Evolutionary conservation across 2,113 vertebrate genomes (phyloP), one percentile per base, ranked within the genome.

Genomic region (Rhombomys opimus): DNA sequence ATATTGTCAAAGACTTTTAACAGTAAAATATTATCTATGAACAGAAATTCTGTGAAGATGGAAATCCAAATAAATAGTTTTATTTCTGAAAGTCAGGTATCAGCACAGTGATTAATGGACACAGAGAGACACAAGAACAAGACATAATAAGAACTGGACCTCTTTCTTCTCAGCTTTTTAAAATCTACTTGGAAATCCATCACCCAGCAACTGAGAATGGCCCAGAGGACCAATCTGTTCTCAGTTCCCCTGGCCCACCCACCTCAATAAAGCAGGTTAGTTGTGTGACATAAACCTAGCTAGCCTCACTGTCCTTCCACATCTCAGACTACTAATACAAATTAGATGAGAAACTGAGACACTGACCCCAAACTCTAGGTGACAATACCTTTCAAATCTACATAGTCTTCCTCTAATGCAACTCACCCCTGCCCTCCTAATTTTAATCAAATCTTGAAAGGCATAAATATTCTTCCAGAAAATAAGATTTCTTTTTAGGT

Each of bases 401-500:
- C 78, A 84, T 57, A 73, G 61, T 92, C 88, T 97, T 94, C 90
- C 89, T 93, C 87, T 88, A 95, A 97, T 90, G 86, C 75, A 96
- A 73, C 77, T 89, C 95, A 96, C 78, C 70, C 46, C 90, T 94
- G 90, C 81, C 95, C 32, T 27, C 68, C 63, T 96, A 93, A 96
- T 96, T 96, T 95, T 97, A 98, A 96, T 97, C 80, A 89, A 95
- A 97, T 95, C 78, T 87, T 97, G 59, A 90, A 96, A 92, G 87
- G 97, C 93, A 97, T 92, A 85, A 84, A 87, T 96, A 89, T 95
- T 93, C n/a, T 84, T 61, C 59, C 25, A 72, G 89, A 97, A 97
- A 97, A 97, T 94, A 88, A 94, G 87, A 89, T 96, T 93, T 97
- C 93, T 92, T 59, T 88, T 89, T 95, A 89, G 63, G 93, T 85